Conservation (phyloP, 2,888 invertebrate genomes). For the Orchesellides sinensis region DNA sequence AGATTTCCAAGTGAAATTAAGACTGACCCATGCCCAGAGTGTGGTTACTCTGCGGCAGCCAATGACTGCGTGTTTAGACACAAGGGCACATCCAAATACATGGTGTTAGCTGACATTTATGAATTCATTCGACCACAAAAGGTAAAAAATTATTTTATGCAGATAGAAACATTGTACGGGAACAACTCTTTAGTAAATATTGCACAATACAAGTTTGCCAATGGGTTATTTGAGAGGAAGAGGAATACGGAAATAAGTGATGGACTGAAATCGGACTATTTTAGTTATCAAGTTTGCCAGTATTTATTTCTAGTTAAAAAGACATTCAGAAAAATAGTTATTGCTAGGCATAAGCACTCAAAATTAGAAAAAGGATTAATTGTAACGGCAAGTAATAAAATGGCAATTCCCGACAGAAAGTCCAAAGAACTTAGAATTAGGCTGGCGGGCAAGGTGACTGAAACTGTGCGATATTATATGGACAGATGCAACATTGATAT, state of each 20-base stretch:
- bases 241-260: not conserved
- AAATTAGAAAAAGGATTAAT: not conserved
- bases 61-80: constrained; percentile 32
- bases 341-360: not conserved
- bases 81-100: constrained; percentile 23
- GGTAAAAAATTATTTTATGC: not conserved
- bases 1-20: not conserved
- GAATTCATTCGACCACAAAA: constrained; percentile 21
- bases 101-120: constrained; percentile 38
- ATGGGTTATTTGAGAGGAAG: constrained; percentile 10
- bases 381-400: not conserved
- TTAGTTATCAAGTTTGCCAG: not conserved
- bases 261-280: not conserved
- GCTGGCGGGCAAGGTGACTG: not conserved
- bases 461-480: not conserved
- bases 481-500: not conserved
- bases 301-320: not conserved
- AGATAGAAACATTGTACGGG: not conserved
- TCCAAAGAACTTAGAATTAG: not conserved
- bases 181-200: not conserved
- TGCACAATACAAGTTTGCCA: constrained; percentile 12
- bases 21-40: not conserved
- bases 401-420: not conserved
- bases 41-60: not conserved
- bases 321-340: not conserved